Base-by-base conservation (phyloP, 2,113 vertebrate genomes). In the Laterallus jamaicensis region DNA sequence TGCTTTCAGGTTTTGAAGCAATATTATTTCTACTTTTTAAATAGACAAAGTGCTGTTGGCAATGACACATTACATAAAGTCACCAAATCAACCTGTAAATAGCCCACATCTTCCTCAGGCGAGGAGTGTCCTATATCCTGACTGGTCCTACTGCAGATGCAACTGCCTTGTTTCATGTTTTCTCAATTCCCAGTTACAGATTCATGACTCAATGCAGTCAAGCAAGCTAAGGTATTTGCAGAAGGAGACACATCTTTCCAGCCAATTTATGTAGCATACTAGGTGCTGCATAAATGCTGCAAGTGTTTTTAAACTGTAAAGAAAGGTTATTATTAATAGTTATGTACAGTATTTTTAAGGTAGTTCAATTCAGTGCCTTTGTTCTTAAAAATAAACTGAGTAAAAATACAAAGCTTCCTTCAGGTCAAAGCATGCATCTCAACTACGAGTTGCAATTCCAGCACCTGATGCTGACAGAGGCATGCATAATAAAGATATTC, bases 1-100 rank as follows among this genome's bases (percentile, higher is more conserved):
- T 52, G 55, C 77, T 95, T 95, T 93, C 81, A 95, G 42, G 90
- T 55, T 88, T 67, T 90, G 75, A 97, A 93, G 75, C 39, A 95
- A 47, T 54, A 87, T 60, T 89, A 69, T 62, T 86, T 89, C 89
- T 95, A 79, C 25, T 78, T 81, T 55, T 82, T 19, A 84, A 89
- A 86, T 4, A 96, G 70, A 69, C n/a, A 54, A 90, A 76, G 35
- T 40, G 32, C 55, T 91, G 47, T 40, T 92, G 87, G 59, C 49
- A 92, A 92, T 81, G 58, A 79, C 55, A 81, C 26, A 40, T 37
- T 80, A 77, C 1, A 12, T 73, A 77, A 92, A 89, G 71, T 39
- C 42, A 82, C 7, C 2, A 90, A 93, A 88, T 40, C 52, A 64
- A 69, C 1, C 0, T 8, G 37, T 39, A 91, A 83, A 86, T 16